Evolutionary conservation across 2,797 vertebrate species (phyloP).

Genomic region (Cossypha caffra): DNA sequence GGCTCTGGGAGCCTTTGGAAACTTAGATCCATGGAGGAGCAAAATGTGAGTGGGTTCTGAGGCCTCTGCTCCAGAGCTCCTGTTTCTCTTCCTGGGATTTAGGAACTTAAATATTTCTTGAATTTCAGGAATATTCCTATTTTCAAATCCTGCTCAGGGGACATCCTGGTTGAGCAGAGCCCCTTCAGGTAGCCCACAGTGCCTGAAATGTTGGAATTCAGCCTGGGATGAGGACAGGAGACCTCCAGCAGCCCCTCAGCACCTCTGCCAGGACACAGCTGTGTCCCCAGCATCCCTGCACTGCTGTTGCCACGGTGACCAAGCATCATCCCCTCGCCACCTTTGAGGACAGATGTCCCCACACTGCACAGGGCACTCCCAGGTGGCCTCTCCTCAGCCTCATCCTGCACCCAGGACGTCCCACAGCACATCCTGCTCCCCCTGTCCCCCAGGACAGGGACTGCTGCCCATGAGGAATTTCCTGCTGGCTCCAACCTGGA

Average conservation of each 20-base stretch:
- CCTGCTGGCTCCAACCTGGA: background rate
- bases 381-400: background rate
- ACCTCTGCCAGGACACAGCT: background rate
- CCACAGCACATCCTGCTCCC: background rate
- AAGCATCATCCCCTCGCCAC: background rate
- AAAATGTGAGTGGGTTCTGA: background rate
- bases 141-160: too few relatives aligned
- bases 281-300: background rate
- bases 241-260: background rate
- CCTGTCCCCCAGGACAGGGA: background rate
- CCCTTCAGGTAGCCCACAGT: rapidly evolving
- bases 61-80: background rate
- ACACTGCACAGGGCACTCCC: background rate
- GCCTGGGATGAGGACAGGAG: rapidly evolving
- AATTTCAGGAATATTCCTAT: background rate
- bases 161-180: background rate
- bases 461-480: background rate
- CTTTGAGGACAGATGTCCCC: background rate
- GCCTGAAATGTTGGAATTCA: background rate
- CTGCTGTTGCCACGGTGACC: slow-evolving; percentile 3
- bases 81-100: background rate
- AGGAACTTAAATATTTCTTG: background rate
- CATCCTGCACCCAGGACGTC: background rate
- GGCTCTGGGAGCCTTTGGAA: background rate
- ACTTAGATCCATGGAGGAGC: background rate